Evolutionary conservation across 2,888 invertebrate species (phyloP).

Genomic region (Creontiades dilutus): DNA sequence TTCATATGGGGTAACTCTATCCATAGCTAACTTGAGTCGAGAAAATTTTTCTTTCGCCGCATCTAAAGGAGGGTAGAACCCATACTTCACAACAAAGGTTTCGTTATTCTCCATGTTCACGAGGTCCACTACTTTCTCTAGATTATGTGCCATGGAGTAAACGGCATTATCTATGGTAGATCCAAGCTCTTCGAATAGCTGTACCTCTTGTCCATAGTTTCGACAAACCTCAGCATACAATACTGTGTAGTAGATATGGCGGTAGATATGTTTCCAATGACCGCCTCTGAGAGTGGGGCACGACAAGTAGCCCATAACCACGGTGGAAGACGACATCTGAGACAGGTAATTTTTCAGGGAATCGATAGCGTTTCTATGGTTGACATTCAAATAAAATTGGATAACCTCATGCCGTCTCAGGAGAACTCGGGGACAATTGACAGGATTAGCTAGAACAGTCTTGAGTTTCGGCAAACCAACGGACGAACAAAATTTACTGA

Average conservation of each 20-base stretch:
- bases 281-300: slow-evolving; percentile 55
- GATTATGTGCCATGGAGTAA: slow-evolving; percentile 83
- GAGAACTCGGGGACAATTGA: slow-evolving; percentile 82
- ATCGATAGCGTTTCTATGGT: slow-evolving; percentile 83
- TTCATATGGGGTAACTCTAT: slow-evolving; percentile 86
- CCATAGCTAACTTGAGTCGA: slow-evolving; percentile 86
- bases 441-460: slow-evolving; percentile 86
- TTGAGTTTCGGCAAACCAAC: slow-evolving; percentile 85
- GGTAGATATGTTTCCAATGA: slow-evolving; percentile 66
- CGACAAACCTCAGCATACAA: slow-evolving; percentile 84
- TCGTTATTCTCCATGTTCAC: slow-evolving; percentile 82
- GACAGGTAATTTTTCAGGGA: slow-evolving; percentile 83
- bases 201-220: slow-evolving; percentile 78
- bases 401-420: slow-evolving; percentile 85
- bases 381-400: slow-evolving; percentile 83
- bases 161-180: slow-evolving; percentile 79
- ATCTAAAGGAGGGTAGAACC: slow-evolving; percentile 88
- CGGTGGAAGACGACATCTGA: slow-evolving; percentile 83
- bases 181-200: slow-evolving; percentile 77
- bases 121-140: slow-evolving; percentile 87
- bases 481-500: slow-evolving; percentile 86
- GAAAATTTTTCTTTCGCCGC: slow-evolving; percentile 85
- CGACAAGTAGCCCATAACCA: slow-evolving; percentile 76
- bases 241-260: slow-evolving; percentile 85
- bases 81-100: slow-evolving; percentile 86